These are phyloP conservation scores for Sturnira hondurensis DNA, from an alignment of 2,113 vertebrate genomes.

Conservation along the genomic window DNA sequence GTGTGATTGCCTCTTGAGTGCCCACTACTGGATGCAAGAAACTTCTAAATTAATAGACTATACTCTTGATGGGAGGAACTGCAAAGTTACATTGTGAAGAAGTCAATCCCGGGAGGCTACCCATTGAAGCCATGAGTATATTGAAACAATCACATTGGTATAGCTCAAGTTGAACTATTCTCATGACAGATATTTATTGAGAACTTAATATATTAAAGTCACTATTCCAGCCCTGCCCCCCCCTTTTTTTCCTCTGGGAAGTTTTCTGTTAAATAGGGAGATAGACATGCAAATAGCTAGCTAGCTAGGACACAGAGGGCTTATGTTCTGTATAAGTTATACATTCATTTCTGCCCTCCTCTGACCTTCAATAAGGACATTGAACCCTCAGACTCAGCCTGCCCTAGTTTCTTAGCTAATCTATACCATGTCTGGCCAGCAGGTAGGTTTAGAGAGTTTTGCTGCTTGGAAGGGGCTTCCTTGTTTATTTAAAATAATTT, in stretches of 20 bases:
- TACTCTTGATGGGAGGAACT: background rate
- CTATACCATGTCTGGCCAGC: background rate
- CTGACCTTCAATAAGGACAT: background rate
- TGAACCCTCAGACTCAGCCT: background rate
- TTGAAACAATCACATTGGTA: background rate
- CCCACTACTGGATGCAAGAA: too few species aligned
- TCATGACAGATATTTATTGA: background rate
- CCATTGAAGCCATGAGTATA: background rate
- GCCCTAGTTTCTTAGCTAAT: background rate
- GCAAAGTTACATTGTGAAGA: background rate
- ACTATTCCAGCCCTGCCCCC: background rate
- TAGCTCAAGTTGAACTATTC: background rate
- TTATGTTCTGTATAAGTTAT: background rate
- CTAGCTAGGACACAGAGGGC: background rate
- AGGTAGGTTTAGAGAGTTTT: background rate
- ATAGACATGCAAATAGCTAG: background rate
- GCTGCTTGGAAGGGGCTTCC: background rate
- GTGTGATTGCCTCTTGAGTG: too few species aligned
- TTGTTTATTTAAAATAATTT: constrained; percentile 19
- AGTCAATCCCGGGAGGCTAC: background rate
- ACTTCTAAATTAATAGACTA: background rate
- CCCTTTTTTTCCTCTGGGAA: background rate
- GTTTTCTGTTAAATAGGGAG: background rate
- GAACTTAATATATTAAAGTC: background rate
- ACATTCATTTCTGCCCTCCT: background rate